Percentiles rank a stretch among this genome's conserved stretches.
Conservation (phyloP, 2,888 invertebrate genomes). For the Philereme vetulata region DNA sequence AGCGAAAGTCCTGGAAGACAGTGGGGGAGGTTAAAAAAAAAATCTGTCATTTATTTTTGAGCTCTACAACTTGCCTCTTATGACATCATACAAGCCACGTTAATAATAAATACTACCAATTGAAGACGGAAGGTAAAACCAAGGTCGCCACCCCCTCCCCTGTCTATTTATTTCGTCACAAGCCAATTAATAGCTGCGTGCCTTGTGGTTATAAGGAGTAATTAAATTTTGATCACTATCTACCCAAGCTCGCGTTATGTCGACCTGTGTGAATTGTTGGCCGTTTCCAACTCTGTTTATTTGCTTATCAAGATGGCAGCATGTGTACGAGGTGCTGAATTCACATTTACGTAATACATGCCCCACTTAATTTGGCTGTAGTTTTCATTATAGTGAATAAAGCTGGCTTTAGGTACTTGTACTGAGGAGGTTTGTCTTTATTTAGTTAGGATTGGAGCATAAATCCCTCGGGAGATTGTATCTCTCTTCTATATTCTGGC, state of each 20-base stretch:
- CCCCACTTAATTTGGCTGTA: conserved; percentile 36
- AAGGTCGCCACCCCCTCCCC: conserved; percentile 40
- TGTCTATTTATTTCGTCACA: conserved; percentile 56
- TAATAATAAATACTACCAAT: neutral
- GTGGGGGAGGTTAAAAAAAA: too few relatives aligned
- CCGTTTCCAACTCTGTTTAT: conserved; percentile 42
- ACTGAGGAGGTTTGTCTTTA: conserved; percentile 17
- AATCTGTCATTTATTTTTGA: too few relatives aligned
- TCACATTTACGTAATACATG: conserved; percentile 37
- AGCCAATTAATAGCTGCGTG: conserved; percentile 55
- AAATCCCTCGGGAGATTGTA: conserved; percentile 5
- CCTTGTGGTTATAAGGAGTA: conserved; percentile 49
- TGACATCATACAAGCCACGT: too few relatives aligned
- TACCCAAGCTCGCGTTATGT: conserved; percentile 41
- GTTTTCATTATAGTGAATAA: conserved; percentile 26
- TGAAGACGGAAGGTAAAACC: conserved; percentile 48
- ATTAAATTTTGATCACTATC: conserved; percentile 62
- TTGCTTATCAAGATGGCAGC: conserved; percentile 42
- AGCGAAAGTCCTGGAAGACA: too few relatives aligned
- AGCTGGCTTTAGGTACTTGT: conserved; percentile 17
- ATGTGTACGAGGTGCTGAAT: conserved; percentile 40
- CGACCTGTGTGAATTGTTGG: conserved; percentile 42
- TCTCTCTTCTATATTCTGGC: neutral
- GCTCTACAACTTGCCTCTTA: too few relatives aligned
- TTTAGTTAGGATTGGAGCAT: conserved; percentile 25